phyloP scores from a whole-genome alignment of 2,113 vertebrate species.

The Hippocampus zosterae region DNA sequence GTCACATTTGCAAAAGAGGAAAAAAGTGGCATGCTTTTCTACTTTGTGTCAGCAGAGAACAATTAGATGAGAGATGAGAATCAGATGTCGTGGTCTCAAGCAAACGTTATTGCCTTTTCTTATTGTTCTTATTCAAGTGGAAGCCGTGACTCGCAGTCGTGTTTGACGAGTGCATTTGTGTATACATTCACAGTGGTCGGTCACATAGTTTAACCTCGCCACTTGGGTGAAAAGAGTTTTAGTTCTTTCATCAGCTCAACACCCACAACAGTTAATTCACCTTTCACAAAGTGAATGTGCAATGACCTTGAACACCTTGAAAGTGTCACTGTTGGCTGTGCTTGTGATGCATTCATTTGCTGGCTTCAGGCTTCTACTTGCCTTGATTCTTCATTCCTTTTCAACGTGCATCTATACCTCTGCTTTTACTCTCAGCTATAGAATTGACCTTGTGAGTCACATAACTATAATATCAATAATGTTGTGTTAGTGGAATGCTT shows the following conservation, averaged over 20 bases:
- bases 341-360: slow-evolving; percentile 52
- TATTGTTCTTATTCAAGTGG: slow-evolving; percentile 20
- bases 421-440: slow-evolving; percentile 54
- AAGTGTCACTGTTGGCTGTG: slow-evolving; percentile 58
- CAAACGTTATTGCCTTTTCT: slow-evolving; percentile 34
- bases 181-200: slow-evolving; percentile 33
- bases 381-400: slow-evolving; percentile 63
- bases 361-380: slow-evolving; percentile 55
- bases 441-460: slow-evolving; percentile 52
- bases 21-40: slow-evolving; percentile 11
- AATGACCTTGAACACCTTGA: slow-evolving; percentile 51
- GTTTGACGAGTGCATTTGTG: slow-evolving; percentile 38
- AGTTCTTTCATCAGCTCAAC: slow-evolving; percentile 36
- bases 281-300: slow-evolving; percentile 68
- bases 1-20: slow-evolving; percentile 40
- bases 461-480: slow-evolving; percentile 61
- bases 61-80: slow-evolving; percentile 14
- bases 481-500: slow-evolving; percentile 76
- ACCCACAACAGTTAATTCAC: slow-evolving; percentile 43
- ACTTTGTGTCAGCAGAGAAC: slow-evolving; percentile 10
- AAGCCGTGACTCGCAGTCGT: slow-evolving; percentile 27
- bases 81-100: slow-evolving; percentile 11
- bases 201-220: slow-evolving; percentile 42
- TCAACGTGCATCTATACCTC: slow-evolving; percentile 46
- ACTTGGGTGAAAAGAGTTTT: slow-evolving; percentile 42